Base-by-base conservation (phyloP, 2,113 vertebrate genomes). In the Centropristis striata region DNA sequence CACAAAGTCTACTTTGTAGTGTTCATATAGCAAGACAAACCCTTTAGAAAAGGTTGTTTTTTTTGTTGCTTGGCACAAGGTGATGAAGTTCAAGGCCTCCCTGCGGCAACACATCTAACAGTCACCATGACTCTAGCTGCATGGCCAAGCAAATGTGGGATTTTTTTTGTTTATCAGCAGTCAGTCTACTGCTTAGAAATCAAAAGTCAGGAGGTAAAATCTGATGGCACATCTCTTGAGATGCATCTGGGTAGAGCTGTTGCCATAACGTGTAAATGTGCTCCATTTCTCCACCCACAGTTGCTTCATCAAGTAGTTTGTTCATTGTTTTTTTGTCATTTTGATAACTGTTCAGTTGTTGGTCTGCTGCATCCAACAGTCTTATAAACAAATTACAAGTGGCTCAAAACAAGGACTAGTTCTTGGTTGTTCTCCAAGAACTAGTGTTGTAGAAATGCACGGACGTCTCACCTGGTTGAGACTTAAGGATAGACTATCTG, bases 71-170 rank as follows among this genome's bases (percentile, higher is more conserved):
- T 10, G 2, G 5, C 51, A 55, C n/a, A 69, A 60, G 67, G 53
- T 63, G 73, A 78, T 78, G 57, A 65, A 77, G 78, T 66, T 81
- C 28, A 28, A 1, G 14, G 49, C 23, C 44, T 74, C 70, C 71
- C 69, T 1, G 25, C 53, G 74, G 70, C 65, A 14, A 50, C 57
- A 32, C 5, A 58, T 65, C 41, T 68, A 55, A 12, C 53, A 78
- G 58, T 51, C 36, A 4, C 53, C 37, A 5, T 18, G 8, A 23
- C 23, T 59, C 0, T 50, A 32, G 36, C 7, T 12, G 54, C 70
- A 71, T 16, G 51, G 47, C 58, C 36, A 15, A 50, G 68, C 37
- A 72, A 64, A 75, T 59, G 20, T 37, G 8, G 28, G 11, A 0
- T 32, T 67, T 46, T 37, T 46, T 7, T 20, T 47, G 51, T 71